Percentiles rank a stretch among this genome's conserved stretches.
Evolutionary conservation across 30 jellyfish, hydroid and myxozoan species (phyloP).

Genomic region (Turritopsis rubra): DNA sequence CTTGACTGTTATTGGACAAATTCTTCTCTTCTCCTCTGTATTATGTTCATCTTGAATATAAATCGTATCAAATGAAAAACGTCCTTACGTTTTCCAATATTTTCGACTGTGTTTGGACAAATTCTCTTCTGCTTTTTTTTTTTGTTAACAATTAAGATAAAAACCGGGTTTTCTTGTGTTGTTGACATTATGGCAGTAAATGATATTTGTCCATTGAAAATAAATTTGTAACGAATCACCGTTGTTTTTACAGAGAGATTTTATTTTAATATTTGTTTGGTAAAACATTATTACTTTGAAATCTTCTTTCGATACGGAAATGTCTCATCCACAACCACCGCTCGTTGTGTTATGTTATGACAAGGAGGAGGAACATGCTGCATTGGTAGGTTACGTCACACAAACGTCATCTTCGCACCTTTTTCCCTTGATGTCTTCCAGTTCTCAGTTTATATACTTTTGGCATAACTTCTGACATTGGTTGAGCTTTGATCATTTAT

Average conservation of each 20-base stretch:
- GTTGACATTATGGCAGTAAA: background rate
- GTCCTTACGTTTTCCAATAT: background rate
- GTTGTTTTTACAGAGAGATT: background rate
- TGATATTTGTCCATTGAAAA: background rate
- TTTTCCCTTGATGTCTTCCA: too few relatives aligned
- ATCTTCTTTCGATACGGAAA: background rate
- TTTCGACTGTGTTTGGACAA: background rate
- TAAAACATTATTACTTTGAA: background rate
- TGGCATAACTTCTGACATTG: too few relatives aligned
- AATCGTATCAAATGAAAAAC: background rate
- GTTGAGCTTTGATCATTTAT: too few relatives aligned
- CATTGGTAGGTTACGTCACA: background rate
- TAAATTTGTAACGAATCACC: background rate
- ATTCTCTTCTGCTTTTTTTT: background rate
- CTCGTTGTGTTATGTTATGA: conserved; percentile 2
- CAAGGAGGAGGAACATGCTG: conserved; percentile 9
- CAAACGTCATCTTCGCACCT: too few relatives aligned
- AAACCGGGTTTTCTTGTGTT: background rate
- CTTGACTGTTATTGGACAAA: background rate
- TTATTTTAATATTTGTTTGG: background rate
- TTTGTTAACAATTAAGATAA: background rate
- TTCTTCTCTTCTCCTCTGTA: background rate
- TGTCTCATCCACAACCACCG: background rate
- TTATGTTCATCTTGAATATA: too few relatives aligned
- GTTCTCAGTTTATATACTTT: too few relatives aligned